Evolutionary conservation across 2,888 invertebrate genomes (phyloP), one percentile per base, ranked within the genome.

Genomic region (Tupiocoris notatus): DNA sequence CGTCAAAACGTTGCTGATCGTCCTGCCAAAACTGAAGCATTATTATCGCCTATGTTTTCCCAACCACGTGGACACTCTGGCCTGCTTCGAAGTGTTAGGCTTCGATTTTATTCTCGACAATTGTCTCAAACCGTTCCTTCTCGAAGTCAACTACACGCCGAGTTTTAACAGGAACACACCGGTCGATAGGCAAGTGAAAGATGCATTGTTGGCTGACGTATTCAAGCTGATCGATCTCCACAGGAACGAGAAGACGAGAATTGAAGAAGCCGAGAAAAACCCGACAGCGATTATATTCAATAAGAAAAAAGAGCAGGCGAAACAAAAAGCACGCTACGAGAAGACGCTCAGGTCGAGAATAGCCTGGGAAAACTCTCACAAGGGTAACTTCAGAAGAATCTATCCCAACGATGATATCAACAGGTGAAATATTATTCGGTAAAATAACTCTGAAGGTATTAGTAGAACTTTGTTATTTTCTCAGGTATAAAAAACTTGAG

Each of bases 81-180:
- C 95, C 1, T 96, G 96, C 83, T 96, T 96, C 83, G 96, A 96
- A 86, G 89, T 96, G 77, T 87, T 96, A 25, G 96, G 96, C 20
- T 94, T 95, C 82, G 96, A 96, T 84, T 91, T 96, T 80, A 86
- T 96, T 62, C 86, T 96, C 56, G 95, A 96, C 84, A 89, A 91
- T 83, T 91, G 92, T 81, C 84, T 95, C 66, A 93, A 92, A 83
- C 95, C 96, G 0, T 92, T 89, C 82, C 89, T 96, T 73, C 86
- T 96, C 77, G 96, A 96, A 87, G 92, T 94, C 6, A 96, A 96
- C 84, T 95, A 95, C 84, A 95, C 95, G 7, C 96, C 96, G 0
- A 96, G 95, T 84, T 95, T 95, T 83, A 94, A 95, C 84, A 95
- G 94, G 12, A 94, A 95, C 83, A 92, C 95, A 0, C 88, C 89